Base-by-base conservation (phyloP, 2,888 invertebrate species). In the Metalampra italica region DNA sequence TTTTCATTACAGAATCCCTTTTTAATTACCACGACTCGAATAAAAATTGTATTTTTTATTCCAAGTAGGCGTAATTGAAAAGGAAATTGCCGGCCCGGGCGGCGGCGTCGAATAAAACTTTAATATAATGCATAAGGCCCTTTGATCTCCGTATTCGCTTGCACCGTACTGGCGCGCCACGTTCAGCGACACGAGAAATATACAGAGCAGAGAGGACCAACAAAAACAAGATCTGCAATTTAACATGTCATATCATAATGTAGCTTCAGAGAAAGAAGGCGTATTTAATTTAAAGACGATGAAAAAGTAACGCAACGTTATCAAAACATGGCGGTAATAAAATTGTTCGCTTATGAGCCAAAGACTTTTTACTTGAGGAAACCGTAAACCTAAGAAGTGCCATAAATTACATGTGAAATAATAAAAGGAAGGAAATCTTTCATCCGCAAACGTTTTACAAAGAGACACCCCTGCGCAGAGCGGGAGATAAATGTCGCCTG, bases 1-100 rank as follows among this genome's bases (percentile, higher is more conserved):
- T 88, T 89, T 88, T 86, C 84, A 88, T 87, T 87, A 87, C 84
- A 81, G 80, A 85, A 88, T 87, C 88, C 88, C 87, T 84, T 88
- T 89, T 89, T 89, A 89, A 89, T 89, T 89, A 87, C 88, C 82
- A 80, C 75, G 79, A 78, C 75, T 82, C 77, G 81, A 86, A 87
- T 82, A 86, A 89, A 87, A 88, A 86, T 84, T 85, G 85, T 86
- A 82, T 88, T 88, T 88, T 82, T 87, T 85, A 84, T 85, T 84
- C 80, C 87, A 87, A 89, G 88, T 82, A 83, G 85, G 75, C 82
- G 85, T 87, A 88, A 88, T 89, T 87, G 86, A 87, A 89, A 85
- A 87, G 87, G 88, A 87, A 86, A 86, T 88, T 85, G 83, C 81
- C 70, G 77, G 73, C 71, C 73, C 73, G 72, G 76, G 78, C 68